Evolutionary conservation across 2,113 vertebrate genomes (phyloP).

Genomic region (Seriola quinqueradiata): DNA sequence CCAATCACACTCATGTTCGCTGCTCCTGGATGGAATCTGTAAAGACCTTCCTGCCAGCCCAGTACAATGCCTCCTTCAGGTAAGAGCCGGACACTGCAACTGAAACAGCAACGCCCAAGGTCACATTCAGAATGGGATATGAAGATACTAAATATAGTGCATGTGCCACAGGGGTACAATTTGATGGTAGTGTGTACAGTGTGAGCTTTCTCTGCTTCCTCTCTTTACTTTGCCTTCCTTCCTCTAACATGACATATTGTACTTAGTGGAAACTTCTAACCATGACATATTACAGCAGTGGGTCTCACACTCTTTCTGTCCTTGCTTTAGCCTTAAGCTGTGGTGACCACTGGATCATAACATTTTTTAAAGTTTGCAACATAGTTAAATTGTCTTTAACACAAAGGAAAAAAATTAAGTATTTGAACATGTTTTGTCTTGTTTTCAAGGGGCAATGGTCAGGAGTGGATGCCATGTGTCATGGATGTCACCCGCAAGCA

Average conservation of each 20-base stretch:
- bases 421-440: not conserved
- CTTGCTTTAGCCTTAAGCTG: too few species aligned
- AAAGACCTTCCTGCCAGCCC: constrained; percentile 78
- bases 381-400: not conserved
- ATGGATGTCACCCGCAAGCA: constrained; percentile 58
- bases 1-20: constrained; percentile 77
- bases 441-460: constrained; percentile 40
- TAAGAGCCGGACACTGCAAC: constrained; percentile 54
- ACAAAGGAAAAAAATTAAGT: not conserved
- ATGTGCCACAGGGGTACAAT: constrained; percentile 5
- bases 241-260: not conserved
- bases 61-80: constrained; percentile 81
- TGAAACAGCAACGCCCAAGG: not conserved
- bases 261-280: constrained; percentile 4
- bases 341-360: not conserved
- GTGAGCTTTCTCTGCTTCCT: not conserved
- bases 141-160: constrained; percentile 20
- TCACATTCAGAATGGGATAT: constrained; percentile 11
- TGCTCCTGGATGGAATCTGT: constrained; percentile 81
- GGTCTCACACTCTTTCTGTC: not conserved
- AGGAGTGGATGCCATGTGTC: constrained; percentile 64
- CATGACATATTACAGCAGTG: not conserved
- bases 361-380: not conserved
- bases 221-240: not conserved
- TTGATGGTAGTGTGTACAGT: constrained; percentile 1